Conservation (phyloP, 2,113 vertebrate genomes). For the Accipiter cooperii region DNA sequence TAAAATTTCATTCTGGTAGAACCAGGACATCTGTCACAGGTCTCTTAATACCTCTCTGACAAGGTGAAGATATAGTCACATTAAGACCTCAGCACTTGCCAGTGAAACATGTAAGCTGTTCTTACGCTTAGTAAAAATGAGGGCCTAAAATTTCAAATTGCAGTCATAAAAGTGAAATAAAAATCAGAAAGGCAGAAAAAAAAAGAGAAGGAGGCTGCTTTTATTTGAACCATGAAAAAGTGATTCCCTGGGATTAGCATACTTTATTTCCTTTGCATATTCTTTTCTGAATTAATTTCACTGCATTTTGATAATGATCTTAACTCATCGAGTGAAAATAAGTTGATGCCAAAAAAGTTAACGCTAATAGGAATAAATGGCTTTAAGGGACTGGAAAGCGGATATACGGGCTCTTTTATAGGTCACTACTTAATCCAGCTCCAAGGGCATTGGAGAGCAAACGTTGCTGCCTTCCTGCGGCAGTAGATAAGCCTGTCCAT, state of each 20-base stretch:
- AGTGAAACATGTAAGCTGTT: neutral
- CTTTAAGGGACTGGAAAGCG: neutral
- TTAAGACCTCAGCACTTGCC: neutral
- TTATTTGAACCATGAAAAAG: conserved; percentile 12
- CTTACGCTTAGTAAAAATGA: neutral
- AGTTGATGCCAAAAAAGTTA: neutral
- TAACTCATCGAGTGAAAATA: neutral
- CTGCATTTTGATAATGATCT: conserved; percentile 7
- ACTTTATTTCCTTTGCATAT: conserved; percentile 4
- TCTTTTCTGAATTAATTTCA: conserved; percentile 29
- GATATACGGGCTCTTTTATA: neutral
- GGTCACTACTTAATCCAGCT: neutral
- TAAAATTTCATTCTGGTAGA: conserved; percentile 7
- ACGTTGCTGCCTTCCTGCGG: neutral
- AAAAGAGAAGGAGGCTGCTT: neutral
- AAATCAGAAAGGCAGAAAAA: neutral
- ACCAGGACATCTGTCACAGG: neutral
- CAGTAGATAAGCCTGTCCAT: neutral
- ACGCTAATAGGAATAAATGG: neutral
- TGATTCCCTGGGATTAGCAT: conserved; percentile 11
- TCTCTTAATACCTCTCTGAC: neutral
- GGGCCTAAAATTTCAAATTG: neutral
- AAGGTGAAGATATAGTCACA: neutral
- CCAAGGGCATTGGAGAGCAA: neutral
- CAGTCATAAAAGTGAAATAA: conserved; percentile 13